These are phyloP conservation scores for Agrotis segetum DNA, from an alignment of 2,888 invertebrate species.

Conservation along the genomic window DNA sequence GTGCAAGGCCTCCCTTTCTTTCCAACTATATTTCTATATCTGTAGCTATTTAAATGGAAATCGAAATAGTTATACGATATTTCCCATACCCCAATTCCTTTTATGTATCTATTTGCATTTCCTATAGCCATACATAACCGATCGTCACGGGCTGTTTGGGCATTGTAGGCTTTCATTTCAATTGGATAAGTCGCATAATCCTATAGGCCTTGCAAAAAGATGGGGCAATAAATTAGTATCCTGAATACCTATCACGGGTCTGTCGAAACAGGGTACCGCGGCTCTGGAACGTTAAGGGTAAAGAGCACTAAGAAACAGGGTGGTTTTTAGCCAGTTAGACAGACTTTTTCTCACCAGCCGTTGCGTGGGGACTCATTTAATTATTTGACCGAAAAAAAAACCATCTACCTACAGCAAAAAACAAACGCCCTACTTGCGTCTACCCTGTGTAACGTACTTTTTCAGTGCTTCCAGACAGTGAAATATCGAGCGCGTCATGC, in stretches of 20 bases:
- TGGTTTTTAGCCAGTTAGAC: too few relatives aligned
- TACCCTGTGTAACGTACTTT: neutral
- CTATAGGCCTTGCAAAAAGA: neutral
- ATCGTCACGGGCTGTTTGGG: neutral
- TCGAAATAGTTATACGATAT: neutral
- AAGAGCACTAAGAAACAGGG: too few relatives aligned
- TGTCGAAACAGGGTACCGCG: too few relatives aligned
- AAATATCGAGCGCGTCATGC: conserved; percentile 27
- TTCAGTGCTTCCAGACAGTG: conserved; percentile 31
- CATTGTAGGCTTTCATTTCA: conserved; percentile 33
- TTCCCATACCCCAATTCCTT: neutral
- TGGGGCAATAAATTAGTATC: neutral
- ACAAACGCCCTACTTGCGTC: neutral
- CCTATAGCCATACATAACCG: conserved; percentile 1
- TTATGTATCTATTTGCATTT: neutral
- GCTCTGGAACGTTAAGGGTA: too few relatives aligned
- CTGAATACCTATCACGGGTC: neutral
- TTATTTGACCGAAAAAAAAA: too few relatives aligned
- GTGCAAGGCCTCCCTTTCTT: too few relatives aligned
- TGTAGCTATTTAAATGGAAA: too few relatives aligned
- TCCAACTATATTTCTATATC: too few relatives aligned
- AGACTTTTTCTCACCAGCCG: too few relatives aligned
- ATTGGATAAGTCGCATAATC: conserved; percentile 39
- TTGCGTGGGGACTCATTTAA: too few relatives aligned
- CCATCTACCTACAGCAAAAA: too few relatives aligned